Evolutionary conservation across 2,888 invertebrate genomes (phyloP).

Genomic region (Thecocarcelia acutangulata): DNA sequence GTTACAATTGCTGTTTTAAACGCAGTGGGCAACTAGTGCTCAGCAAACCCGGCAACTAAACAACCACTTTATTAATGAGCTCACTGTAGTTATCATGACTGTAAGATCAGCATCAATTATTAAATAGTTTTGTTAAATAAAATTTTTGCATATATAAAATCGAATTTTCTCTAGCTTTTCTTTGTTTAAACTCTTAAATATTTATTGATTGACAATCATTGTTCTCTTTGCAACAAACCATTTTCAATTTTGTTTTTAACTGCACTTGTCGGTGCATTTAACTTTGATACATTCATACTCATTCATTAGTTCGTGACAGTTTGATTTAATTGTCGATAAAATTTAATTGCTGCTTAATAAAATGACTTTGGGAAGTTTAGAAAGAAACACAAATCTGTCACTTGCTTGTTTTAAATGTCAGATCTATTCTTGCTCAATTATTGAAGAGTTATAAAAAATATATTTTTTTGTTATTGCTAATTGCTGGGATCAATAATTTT

Average conservation of each 20-base stretch:
- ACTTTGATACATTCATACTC: constrained; percentile 9
- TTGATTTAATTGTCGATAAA: constrained; percentile 62
- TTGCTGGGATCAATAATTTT: no score
- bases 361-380: constrained; percentile 11
- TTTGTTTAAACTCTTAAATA: constrained; percentile 16
- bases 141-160: background rate
- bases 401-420: constrained; percentile 33
- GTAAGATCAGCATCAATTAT: constrained; percentile 68
- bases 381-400: constrained; percentile 47
- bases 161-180: background rate
- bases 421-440: constrained; percentile 18
- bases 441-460: constrained; percentile 7
- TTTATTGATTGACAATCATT: constrained; percentile 50
- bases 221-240: constrained; percentile 17
- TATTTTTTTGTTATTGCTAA: no score
- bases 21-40: background rate
- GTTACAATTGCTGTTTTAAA: no score
- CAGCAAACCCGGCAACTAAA: no score
- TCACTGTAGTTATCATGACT: constrained; percentile 63
- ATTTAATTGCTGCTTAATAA: constrained; percentile 56
- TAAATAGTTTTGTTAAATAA: constrained; percentile 60
- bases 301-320: constrained; percentile 39
- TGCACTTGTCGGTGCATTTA: constrained; percentile 51
- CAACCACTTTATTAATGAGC: constrained; percentile 69
- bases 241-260: constrained; percentile 19